phyloP scores from a whole-genome alignment of 2,113 vertebrate genomes.

The Suncus etruscus region DNA sequence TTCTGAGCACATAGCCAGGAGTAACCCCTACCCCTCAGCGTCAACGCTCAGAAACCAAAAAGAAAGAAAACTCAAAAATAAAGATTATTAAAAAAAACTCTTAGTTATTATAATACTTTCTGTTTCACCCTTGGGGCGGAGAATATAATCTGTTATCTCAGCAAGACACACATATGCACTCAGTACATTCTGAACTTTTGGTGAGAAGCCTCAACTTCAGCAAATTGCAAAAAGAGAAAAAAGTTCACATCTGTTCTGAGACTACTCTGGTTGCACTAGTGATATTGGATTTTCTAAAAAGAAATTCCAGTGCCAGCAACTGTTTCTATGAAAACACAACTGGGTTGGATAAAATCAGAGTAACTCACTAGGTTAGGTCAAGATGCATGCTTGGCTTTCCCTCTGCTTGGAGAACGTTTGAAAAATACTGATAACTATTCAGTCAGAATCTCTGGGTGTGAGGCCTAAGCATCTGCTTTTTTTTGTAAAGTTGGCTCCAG shows the following conservation, averaged over 20 bases:
- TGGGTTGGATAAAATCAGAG: constrained; percentile 60
- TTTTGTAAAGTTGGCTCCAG: not conserved
- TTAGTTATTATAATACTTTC: constrained; percentile 23
- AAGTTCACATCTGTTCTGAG: constrained; percentile 66
- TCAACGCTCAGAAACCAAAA: too few relatives aligned
- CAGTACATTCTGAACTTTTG: not conserved
- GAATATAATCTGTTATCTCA: not conserved
- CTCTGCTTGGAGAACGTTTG: constrained; percentile 19
- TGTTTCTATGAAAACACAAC: constrained; percentile 52
- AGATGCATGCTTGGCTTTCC: constrained; percentile 29
- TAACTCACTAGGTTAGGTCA: constrained; percentile 59
- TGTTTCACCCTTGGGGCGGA: not conserved
- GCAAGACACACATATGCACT: not conserved
- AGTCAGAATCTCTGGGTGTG: not conserved
- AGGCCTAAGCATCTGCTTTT: not conserved
- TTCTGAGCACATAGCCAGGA: too few relatives aligned
- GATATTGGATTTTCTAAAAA: constrained; percentile 65
- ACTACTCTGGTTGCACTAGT: constrained; percentile 24
- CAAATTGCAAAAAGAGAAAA: constrained; percentile 50
- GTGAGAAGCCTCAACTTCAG: not conserved
- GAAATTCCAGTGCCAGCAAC: constrained; percentile 56
- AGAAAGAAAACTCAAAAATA: too few relatives aligned
- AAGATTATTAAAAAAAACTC: not conserved
- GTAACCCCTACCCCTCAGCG: too few relatives aligned
- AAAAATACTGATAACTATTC: constrained; percentile 33